Conservation (phyloP, 2,797 vertebrate species). For the Manis pentadactyla region DNA sequence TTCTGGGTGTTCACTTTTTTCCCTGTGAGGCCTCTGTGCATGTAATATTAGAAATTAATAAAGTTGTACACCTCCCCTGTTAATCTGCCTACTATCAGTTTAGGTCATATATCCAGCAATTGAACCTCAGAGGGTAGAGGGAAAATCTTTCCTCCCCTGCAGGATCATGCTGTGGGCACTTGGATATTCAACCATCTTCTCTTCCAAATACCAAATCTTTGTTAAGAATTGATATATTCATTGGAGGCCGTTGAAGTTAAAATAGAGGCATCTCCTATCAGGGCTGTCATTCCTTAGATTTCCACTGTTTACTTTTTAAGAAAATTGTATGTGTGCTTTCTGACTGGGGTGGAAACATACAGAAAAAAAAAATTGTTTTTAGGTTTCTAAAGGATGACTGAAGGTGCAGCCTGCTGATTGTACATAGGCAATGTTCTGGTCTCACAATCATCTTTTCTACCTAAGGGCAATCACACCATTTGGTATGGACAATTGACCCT, state of each 20-base stretch:
- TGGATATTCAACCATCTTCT: not conserved
- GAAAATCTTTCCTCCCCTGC: not conserved
- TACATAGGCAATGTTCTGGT: not conserved
- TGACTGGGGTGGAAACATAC: not conserved
- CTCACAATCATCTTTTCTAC: not conserved
- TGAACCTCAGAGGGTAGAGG: not conserved
- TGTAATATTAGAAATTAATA: not conserved
- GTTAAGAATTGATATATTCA: not conserved
- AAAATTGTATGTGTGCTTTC: not conserved
- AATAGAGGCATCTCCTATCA: not conserved
- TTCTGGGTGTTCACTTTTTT: not conserved
- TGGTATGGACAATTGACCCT: not conserved
- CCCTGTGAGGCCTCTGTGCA: not conserved
- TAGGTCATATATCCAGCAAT: not conserved
- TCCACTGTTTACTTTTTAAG: not conserved
- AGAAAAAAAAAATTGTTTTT: not conserved
- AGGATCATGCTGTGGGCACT: not conserved
- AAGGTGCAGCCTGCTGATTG: not conserved
- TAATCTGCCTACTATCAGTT: not conserved
- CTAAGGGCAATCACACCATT: not conserved
- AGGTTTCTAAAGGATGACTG: not conserved
- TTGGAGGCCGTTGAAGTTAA: accelerated
- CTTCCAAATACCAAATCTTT: not conserved
- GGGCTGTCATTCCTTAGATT: not conserved
- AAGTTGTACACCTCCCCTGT: not conserved